These are phyloP conservation scores for Gambusia holbrooki DNA, from an alignment of 2,113 vertebrate genomes.

Conservation along the genomic window DNA sequence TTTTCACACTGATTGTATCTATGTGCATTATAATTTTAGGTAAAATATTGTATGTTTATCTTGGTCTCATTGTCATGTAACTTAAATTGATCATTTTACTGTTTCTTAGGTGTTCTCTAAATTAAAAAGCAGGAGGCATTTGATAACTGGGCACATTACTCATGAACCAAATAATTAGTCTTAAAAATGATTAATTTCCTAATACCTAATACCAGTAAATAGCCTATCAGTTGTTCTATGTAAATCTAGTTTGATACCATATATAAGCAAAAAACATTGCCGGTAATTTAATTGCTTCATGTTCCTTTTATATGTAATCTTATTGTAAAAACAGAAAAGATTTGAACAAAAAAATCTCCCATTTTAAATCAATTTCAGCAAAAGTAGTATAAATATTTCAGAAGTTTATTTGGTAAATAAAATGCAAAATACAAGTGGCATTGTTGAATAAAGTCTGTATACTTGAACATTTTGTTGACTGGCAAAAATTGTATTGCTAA, in stretches of 20 bases:
- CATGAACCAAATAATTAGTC: background rate
- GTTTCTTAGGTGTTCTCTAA: background rate
- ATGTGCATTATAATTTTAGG: constrained; percentile 13
- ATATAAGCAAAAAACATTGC: background rate
- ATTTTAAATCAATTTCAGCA: background rate
- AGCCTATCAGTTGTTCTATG: background rate
- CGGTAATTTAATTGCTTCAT: background rate
- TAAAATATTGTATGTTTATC: constrained; percentile 4
- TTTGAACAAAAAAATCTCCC: background rate
- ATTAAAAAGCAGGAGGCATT: background rate
- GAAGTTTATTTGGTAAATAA: background rate
- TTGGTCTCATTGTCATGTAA: background rate
- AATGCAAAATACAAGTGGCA: background rate
- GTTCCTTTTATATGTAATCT: background rate
- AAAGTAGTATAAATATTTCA: background rate
- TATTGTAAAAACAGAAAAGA: background rate
- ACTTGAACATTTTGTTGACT: too few relatives aligned
- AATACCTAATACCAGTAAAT: background rate
- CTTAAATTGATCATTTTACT: background rate
- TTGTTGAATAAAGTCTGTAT: background rate
- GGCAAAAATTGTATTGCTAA: too few relatives aligned
- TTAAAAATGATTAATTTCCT: background rate
- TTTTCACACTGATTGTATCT: background rate
- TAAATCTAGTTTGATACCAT: too few relatives aligned
- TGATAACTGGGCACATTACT: background rate